Conservation (phyloP, 2,113 vertebrate genomes). For the Dascyllus trimaculatus region DNA sequence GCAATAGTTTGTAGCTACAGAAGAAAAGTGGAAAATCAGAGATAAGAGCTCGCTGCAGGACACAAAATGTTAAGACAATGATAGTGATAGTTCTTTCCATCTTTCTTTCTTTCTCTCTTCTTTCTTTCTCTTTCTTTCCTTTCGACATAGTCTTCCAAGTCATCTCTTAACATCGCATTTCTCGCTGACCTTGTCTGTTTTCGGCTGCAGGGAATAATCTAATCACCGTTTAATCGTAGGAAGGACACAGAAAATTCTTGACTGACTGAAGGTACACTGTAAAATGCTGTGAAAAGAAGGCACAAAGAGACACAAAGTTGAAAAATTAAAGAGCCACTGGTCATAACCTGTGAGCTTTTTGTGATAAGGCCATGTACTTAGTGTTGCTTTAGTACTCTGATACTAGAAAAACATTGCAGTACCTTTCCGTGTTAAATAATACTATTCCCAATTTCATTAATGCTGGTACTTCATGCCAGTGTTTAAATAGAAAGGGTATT, state of each 20-base stretch:
- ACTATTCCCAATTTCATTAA: no score
- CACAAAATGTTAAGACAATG: background rate
- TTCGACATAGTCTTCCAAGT: background rate
- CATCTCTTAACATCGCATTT: background rate
- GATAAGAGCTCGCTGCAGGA: slow-evolving; percentile 25
- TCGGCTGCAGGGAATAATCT: background rate
- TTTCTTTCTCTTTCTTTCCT: background rate
- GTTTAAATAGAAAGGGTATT: no score
- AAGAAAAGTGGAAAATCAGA: background rate
- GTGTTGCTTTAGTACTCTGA: no score
- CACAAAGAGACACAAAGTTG: no score
- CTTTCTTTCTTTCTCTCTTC: background rate
- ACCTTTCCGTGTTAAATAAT: no score
- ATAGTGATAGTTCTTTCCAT: background rate
- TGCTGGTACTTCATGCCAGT: no score
- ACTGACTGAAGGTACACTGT: background rate
- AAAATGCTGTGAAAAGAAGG: background rate
- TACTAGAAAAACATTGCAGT: no score
- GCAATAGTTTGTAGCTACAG: background rate
- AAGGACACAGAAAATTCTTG: background rate
- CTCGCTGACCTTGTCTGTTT: background rate
- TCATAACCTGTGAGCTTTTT: no score
- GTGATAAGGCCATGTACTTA: no score
- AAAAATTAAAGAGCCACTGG: no score
- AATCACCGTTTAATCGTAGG: background rate